phyloP scores from a whole-genome alignment of 2,113 vertebrate species.

The Sceloporus undulatus region DNA sequence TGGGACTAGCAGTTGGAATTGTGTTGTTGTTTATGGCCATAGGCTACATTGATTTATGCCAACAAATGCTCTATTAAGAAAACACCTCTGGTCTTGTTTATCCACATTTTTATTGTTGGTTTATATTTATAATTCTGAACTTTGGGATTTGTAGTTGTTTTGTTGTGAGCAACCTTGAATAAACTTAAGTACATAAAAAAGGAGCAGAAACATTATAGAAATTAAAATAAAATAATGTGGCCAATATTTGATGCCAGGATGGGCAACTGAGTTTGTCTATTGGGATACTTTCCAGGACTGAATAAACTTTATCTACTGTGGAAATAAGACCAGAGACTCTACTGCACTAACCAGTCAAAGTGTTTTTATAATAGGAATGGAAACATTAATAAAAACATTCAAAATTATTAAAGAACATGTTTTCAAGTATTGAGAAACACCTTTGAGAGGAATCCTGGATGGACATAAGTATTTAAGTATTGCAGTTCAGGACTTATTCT shows the following conservation, averaged over 20 bases:
- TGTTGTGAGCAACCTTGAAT: neutral
- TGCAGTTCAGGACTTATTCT: too few species aligned
- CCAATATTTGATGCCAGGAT: neutral
- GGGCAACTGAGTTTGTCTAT: neutral
- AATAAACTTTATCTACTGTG: neutral
- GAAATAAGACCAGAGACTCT: neutral
- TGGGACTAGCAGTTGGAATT: too few species aligned
- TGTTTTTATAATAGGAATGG: neutral
- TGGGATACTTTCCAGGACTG: too few species aligned
- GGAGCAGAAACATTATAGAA: neutral
- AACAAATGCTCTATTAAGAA: neutral
- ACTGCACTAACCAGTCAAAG: neutral
- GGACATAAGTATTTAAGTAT: too few species aligned
- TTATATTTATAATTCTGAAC: neutral
- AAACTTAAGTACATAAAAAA: neutral
- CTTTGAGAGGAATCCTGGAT: too few species aligned
- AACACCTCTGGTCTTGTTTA: neutral
- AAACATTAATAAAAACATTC: too few species aligned
- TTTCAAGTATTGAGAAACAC: too few species aligned
- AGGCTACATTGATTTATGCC: neutral
- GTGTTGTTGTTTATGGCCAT: slow-evolving; percentile 8
- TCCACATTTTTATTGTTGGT: neutral
- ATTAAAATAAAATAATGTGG: slow-evolving; percentile 3
- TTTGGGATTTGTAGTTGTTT: neutral
- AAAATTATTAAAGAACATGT: too few species aligned